These are phyloP conservation scores for Cavia aperea DNA, from an alignment of 2,113 vertebrate genomes.

Conservation along the genomic window DNA sequence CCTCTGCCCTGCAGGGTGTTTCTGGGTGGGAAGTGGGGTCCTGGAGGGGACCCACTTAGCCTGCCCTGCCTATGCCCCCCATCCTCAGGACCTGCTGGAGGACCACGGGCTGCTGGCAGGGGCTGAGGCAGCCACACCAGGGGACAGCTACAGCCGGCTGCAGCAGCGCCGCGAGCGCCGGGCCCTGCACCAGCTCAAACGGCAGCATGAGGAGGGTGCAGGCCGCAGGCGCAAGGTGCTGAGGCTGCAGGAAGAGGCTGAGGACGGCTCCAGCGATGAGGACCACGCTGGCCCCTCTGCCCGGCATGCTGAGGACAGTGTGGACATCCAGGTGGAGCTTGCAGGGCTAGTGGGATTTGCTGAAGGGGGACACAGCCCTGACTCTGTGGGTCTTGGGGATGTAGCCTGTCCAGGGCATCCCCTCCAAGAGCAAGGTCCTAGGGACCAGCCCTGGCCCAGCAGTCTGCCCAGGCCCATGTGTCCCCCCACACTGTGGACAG, in stretches of 20 bases:
- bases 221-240: slow-evolving; percentile 82
- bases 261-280: slow-evolving; percentile 73
- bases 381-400: no score
- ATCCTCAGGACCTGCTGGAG: slow-evolving; percentile 80
- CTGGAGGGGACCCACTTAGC: not conserved
- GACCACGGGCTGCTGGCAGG: slow-evolving; percentile 81
- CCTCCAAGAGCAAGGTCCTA: fast-evolving
- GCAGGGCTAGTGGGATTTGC: slow-evolving; percentile 64
- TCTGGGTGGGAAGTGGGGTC: fast-evolving
- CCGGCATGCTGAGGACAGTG: fast-evolving
- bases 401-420: fast-evolving
- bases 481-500: fast-evolving
- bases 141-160: slow-evolving; percentile 74
- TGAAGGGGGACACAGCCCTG: not conserved
- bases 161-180: slow-evolving; percentile 77
- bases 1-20: not conserved
- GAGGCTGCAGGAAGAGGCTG: slow-evolving; percentile 71
- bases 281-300: not conserved
- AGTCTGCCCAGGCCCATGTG: fast-evolving
- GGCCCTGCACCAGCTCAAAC: slow-evolving; percentile 82
- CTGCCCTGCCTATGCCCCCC: fast-evolving
- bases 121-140: fast-evolving
- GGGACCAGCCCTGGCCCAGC: not conserved
- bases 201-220: slow-evolving; percentile 77
- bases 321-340: slow-evolving; percentile 88